phyloP scores from a whole-genome alignment of 2,113 vertebrate species.

The Ursus arctos region DNA sequence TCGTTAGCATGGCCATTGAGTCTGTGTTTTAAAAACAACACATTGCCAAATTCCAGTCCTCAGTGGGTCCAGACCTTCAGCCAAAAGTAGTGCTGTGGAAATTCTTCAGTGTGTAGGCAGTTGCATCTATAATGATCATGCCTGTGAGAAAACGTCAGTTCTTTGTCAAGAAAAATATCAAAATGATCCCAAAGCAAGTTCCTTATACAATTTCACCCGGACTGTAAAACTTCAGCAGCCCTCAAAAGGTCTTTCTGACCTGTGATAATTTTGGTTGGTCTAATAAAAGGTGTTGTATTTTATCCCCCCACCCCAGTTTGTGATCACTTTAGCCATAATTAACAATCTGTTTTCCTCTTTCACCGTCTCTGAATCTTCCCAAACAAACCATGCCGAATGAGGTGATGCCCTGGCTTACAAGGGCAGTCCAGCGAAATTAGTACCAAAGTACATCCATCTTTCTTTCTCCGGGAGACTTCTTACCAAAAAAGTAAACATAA shows the following conservation, averaged over 20 bases:
- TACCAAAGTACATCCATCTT: not conserved
- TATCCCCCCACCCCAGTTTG: not conserved
- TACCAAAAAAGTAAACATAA: not conserved
- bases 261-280: constrained; percentile 61
- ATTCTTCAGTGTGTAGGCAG: not conserved
- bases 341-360: constrained; percentile 31
- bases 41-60: not conserved
- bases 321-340: not conserved
- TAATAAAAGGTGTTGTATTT: constrained; percentile 48
- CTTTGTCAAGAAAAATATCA: not conserved
- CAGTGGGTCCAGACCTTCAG: not conserved
- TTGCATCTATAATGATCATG: not conserved
- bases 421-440: not conserved
- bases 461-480: not conserved
- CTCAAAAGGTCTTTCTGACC: not conserved
- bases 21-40: not conserved
- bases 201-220: not conserved
- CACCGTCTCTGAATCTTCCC: not conserved
- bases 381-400: not conserved
- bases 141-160: not conserved
- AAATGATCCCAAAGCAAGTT: not conserved
- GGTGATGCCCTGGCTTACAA: not conserved
- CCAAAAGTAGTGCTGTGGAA: not conserved
- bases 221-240: not conserved
- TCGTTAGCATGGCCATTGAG: not conserved